These are phyloP conservation scores for Saccostrea glomerata DNA, from an alignment of 1,140 invertebrate species.

Conservation along the genomic window DNA sequence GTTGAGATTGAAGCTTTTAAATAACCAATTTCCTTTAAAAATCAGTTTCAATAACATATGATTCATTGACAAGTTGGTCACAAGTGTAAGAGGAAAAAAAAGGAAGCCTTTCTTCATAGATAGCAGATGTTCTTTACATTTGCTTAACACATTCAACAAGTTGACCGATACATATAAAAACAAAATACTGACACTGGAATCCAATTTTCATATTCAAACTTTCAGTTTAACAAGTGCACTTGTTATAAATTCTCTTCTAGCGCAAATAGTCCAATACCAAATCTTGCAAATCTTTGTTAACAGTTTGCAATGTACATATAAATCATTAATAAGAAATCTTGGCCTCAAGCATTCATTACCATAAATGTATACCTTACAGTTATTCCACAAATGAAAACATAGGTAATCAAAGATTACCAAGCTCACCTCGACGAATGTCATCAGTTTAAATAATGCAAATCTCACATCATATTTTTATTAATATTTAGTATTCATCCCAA, in stretches of 20 bases:
- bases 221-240: constrained; percentile 16
- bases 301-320: constrained; percentile 9
- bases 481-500: too few relatives aligned
- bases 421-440: too few relatives aligned
- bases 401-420: too few relatives aligned
- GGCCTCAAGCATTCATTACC: constrained; percentile 4
- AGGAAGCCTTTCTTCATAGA: constrained; percentile 10
- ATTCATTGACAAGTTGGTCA: constrained; percentile 16
- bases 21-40: constrained; percentile 17
- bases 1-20: constrained; percentile 10
- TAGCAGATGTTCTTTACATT: constrained; percentile 16
- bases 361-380: constrained; percentile 7
- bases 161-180: constrained; percentile 12
- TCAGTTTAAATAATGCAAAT: too few relatives aligned
- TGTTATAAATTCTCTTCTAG: constrained; percentile 10
- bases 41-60: constrained; percentile 12
- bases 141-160: constrained; percentile 16
- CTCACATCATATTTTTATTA: too few relatives aligned
- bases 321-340: constrained; percentile 17
- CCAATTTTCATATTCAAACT: constrained; percentile 16
- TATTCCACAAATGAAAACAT: neutral
- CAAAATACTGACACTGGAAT: constrained; percentile 16
- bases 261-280: constrained; percentile 10
- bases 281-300: constrained; percentile 16
- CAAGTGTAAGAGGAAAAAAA: constrained; percentile 16